A percentile compares a stretch with the other conserved stretches of the same genome.
phyloP scores from a whole-genome alignment of 2,113 vertebrate species.

The Delphinus delphis region DNA sequence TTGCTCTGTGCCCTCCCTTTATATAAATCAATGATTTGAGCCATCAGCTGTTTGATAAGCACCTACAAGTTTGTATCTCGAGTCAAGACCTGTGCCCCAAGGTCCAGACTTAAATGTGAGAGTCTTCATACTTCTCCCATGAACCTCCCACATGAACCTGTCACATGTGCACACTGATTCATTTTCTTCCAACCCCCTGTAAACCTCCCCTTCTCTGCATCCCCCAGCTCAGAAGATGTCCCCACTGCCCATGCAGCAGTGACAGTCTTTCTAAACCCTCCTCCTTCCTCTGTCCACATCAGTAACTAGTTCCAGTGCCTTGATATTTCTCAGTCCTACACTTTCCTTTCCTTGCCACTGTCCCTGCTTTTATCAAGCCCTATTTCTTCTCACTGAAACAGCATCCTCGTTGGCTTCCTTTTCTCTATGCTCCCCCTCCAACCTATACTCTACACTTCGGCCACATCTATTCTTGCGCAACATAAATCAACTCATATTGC shows the following conservation, averaged over 20 bases:
- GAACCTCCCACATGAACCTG: background rate
- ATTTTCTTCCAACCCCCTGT: too few relatives aligned
- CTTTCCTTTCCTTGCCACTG: background rate
- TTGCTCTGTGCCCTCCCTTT: background rate
- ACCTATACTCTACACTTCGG: background rate
- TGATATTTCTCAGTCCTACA: background rate
- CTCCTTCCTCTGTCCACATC: background rate
- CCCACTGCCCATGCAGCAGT: background rate
- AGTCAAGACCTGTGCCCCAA: background rate
- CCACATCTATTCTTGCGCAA: background rate
- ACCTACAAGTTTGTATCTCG: background rate
- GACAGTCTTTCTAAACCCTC: background rate
- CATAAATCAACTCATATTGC: background rate
- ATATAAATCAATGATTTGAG: background rate
- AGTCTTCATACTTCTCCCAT: background rate
- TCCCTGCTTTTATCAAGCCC: background rate
- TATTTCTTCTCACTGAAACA: background rate
- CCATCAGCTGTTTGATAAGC: too few relatives aligned
- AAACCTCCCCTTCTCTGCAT: background rate
- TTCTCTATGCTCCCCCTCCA: too few relatives aligned
- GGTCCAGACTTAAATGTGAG: background rate
- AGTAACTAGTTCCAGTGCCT: background rate
- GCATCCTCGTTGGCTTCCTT: background rate
- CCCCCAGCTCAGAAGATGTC: background rate
- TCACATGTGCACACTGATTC: background rate